phyloP scores from a whole-genome alignment of 2,888 invertebrate species.

The Chaitophorus viminalis region DNA sequence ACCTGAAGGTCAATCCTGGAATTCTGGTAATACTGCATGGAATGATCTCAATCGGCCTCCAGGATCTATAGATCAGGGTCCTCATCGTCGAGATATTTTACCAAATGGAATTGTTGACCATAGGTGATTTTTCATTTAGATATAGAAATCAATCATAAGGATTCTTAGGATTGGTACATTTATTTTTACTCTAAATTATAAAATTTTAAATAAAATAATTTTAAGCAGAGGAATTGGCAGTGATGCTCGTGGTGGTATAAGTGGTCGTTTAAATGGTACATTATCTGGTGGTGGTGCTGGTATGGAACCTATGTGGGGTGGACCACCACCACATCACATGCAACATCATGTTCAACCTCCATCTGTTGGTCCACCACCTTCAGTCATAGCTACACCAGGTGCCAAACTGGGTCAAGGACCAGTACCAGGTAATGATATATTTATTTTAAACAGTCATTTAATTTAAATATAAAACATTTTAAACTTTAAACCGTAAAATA shows the following conservation, averaged over 20 bases:
- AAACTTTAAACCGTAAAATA: not conserved
- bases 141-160: too few relatives aligned
- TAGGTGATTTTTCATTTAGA: conserved; percentile 27
- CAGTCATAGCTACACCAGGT: conserved; percentile 63
- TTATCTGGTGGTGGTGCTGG: conserved; percentile 66
- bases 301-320: conserved; percentile 80
- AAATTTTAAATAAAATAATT: not conserved
- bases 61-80: conserved; percentile 60
- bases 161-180: too few relatives aligned
- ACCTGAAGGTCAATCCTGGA: conserved; percentile 59
- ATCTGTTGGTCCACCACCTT: conserved; percentile 64
- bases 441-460: conserved; percentile 9
- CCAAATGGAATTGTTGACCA: conserved; percentile 60
- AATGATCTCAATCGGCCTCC: conserved; percentile 61
- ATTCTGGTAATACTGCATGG: conserved; percentile 59
- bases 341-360: conserved; percentile 64
- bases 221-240: conserved; percentile 70
- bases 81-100: conserved; percentile 57
- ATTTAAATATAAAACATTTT: not conserved
- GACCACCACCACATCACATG: conserved; percentile 70
- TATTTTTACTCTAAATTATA: not conserved
- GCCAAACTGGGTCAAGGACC: conserved; percentile 63
- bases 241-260: conserved; percentile 78
- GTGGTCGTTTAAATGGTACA: conserved; percentile 80
- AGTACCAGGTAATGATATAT: conserved; percentile 57